phyloP scores from a whole-genome alignment of 1,140 invertebrate genomes.

The Polypedilum pembai region DNA sequence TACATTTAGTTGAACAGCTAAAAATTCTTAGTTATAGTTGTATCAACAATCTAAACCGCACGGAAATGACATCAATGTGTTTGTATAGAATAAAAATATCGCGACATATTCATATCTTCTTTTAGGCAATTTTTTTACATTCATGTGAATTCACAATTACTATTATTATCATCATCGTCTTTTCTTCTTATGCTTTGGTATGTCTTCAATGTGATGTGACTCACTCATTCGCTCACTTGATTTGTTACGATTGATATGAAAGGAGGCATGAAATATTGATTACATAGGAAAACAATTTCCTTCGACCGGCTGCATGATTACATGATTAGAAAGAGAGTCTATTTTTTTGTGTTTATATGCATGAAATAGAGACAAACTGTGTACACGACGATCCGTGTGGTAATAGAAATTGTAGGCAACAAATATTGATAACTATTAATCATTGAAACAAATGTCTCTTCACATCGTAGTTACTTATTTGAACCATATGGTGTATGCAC shows the following conservation, averaged over 20 bases:
- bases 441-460: background rate
- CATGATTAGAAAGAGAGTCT: background rate
- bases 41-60: background rate
- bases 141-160: too few relatives aligned
- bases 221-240: background rate
- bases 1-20: background rate
- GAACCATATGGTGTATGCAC: background rate
- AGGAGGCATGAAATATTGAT: background rate
- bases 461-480: background rate
- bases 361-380: background rate
- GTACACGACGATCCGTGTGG: background rate
- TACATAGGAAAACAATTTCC: slow-evolving; percentile 8
- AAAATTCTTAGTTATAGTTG: background rate
- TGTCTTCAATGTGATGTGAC: background rate
- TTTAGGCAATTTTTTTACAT: background rate
- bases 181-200: too few relatives aligned
- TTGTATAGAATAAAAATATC: background rate
- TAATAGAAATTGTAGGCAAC: background rate
- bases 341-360: background rate
- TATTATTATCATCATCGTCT: too few relatives aligned
- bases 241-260: background rate
- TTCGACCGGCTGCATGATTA: background rate
- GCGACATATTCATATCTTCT: background rate
- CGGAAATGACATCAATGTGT: slow-evolving; percentile 16
- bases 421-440: slow-evolving; percentile 16